Evolutionary conservation across 2,113 vertebrate genomes (phyloP), one percentile per base, ranked within the genome.

Genomic region (Odocoileus virginianus): DNA sequence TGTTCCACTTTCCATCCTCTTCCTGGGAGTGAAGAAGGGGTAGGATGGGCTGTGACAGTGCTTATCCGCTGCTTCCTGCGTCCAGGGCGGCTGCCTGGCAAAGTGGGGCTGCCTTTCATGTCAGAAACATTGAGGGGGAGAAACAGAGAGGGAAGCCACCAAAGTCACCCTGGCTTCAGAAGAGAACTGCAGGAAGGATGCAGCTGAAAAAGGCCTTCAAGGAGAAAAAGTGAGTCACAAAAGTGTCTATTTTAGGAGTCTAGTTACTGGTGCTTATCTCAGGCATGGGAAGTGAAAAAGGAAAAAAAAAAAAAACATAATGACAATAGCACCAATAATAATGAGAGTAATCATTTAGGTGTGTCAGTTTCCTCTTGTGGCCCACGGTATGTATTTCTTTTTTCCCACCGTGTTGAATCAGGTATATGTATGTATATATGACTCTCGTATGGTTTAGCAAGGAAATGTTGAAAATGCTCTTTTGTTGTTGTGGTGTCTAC

Each of bases 81-180:
- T 25, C 4, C 0, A 17, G 81, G 83, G 90, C 60, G 17, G 87
- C 81, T 89, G 82, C 97, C 83, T 87, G 91, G 95, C 89, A 36
- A 87, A 96, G 87, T 0, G 1, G n/a, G 81, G 76, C 74, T 85
- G 43, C 52, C 95, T 98, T 90, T 98, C 82, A 82, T 95, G 95
- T 97, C 30, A 40, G 55, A 81, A 55, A 78, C 50, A 50, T 52
- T 79, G 82, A 82, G 57, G 47, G 43, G 33, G 82, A 85, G 78
- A 82, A 96, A 96, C 74, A 94, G 64, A 71, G 64, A 71, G n/a
- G 67, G n/a, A 71, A 71, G n/a, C 67, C 95, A 96, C 23, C 95
- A 95, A 95, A 82, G 95, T 74, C 81, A 15, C n/a, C 89, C 89
- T 90, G 61, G 61, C 84, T 92, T 98, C 74, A 95, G 89, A 97